Evolutionary conservation across 2,113 vertebrate species (phyloP).

Genomic region (Clupea harengus): DNA sequence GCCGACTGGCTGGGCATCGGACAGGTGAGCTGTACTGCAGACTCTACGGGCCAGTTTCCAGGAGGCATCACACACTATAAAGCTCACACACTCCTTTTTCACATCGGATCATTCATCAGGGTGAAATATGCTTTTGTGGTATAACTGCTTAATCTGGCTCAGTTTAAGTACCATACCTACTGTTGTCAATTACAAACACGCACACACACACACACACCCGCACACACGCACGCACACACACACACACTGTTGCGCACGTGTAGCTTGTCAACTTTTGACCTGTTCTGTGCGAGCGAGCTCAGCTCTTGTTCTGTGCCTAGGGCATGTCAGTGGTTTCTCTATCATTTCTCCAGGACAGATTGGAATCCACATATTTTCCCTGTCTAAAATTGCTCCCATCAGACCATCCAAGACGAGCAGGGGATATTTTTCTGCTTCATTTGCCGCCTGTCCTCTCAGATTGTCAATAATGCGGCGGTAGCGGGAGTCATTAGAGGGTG

Average conservation of each 20-base stretch:
- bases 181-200: no score
- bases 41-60: background rate
- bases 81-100: background rate
- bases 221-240: background rate
- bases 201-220: background rate
- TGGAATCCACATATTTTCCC: background rate
- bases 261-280: background rate
- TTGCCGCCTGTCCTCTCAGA: background rate
- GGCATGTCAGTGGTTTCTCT: background rate
- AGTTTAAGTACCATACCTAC: no score
- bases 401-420: background rate
- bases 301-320: background rate
- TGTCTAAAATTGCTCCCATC: background rate
- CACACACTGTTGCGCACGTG: background rate
- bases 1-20: conserved; percentile 95
- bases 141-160: no score
- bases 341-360: background rate
- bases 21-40: conserved; percentile 74
- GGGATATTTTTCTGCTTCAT: background rate
- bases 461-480: background rate
- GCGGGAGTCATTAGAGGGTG: background rate
- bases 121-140: background rate
- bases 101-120: background rate
- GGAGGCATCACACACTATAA: background rate
- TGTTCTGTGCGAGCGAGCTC: background rate